These are phyloP conservation scores for Pomphorhynchus laevis DNA, from an alignment of 1,140 invertebrate genomes.

Conservation along the genomic window DNA sequence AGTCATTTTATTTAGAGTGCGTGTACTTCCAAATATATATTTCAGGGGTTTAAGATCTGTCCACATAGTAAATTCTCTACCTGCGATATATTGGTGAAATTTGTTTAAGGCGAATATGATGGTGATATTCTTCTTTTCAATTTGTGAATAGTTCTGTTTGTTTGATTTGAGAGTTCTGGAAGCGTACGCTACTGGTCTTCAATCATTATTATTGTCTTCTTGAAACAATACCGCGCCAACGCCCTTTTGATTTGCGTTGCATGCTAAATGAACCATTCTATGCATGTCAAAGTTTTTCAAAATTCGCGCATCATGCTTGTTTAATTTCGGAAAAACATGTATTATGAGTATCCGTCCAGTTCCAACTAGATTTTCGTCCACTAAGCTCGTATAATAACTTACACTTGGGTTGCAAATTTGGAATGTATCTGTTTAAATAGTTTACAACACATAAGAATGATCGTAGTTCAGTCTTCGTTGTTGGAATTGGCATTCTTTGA, in stretches of 20 bases:
- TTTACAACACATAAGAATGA: too few species aligned
- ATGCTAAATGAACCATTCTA: too few species aligned
- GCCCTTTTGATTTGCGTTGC: slow-evolving; percentile 11
- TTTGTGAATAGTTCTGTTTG: slow-evolving; percentile 12
- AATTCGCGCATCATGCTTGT: too few species aligned
- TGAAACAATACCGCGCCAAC: slow-evolving; percentile 13
- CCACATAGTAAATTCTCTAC: slow-evolving; percentile 11
- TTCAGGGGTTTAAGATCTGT: slow-evolving; percentile 13
- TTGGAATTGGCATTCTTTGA: too few species aligned
- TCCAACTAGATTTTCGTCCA: too few species aligned
- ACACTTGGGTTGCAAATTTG: too few species aligned
- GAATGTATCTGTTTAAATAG: too few species aligned
- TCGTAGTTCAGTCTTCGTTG: too few species aligned
- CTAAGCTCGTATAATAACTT: too few species aligned
- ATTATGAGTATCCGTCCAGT: too few species aligned
- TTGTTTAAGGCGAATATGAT: slow-evolving; percentile 10
- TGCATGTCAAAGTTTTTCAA: too few species aligned
- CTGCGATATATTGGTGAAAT: slow-evolving; percentile 12
- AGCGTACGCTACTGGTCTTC: slow-evolving; percentile 12
- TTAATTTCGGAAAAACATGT: too few species aligned
- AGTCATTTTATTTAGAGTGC: background rate
- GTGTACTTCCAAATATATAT: background rate
- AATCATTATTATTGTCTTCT: slow-evolving; percentile 7
- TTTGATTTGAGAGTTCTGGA: slow-evolving; percentile 9
- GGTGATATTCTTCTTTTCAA: slow-evolving; percentile 12